Evolutionary conservation across 2,797 vertebrate genomes (phyloP).

Genomic region (Rhabdophis nuchalis): DNA sequence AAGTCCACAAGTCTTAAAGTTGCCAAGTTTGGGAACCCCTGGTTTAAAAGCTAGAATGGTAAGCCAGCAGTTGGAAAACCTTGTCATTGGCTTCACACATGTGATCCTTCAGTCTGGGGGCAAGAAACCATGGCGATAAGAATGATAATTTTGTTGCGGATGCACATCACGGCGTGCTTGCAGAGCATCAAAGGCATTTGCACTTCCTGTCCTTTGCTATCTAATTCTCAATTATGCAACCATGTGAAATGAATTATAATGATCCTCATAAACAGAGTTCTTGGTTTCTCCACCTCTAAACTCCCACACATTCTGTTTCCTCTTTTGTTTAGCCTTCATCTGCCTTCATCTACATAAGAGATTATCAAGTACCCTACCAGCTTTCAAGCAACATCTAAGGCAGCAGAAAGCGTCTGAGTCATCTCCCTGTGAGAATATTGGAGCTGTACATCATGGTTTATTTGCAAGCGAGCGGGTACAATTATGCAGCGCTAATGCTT

Average conservation of each 20-base stretch:
- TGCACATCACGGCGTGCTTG: background rate
- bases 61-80: background rate
- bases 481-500: conserved; percentile 74
- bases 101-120: background rate
- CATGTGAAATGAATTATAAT: conserved; percentile 19
- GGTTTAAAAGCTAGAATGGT: background rate
- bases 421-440: conserved; percentile 62
- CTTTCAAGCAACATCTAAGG: conserved; percentile 48
- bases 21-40: too few species aligned
- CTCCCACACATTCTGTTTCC: background rate
- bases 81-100: background rate
- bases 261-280: conserved; percentile 9
- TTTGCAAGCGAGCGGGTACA: conserved; percentile 65
- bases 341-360: conserved; percentile 29
- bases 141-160: background rate
- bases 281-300: conserved; percentile 17
- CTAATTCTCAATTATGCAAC: background rate
- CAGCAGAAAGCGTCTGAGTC: conserved; percentile 56
- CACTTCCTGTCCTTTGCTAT: background rate
- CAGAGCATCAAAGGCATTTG: background rate
- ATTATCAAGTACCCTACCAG: conserved; percentile 55
- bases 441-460: conserved; percentile 65
- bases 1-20: too few species aligned
- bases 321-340: conserved; percentile 24
- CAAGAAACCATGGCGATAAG: background rate